phyloP scores from a whole-genome alignment of 53 echinoderm and acorn worm genomes.

The Mesocentrotus franciscanus region DNA sequence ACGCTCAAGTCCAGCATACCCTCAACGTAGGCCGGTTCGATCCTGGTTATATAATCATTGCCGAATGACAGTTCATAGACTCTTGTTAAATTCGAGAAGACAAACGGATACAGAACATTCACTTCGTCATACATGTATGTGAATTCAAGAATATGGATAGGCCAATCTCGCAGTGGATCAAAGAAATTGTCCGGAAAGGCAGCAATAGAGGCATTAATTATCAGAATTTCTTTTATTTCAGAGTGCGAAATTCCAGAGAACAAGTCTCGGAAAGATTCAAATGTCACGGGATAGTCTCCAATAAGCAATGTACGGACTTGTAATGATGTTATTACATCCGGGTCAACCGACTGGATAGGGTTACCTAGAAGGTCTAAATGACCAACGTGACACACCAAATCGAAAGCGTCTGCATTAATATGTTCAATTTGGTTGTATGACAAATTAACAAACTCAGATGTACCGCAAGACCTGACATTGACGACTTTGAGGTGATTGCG shows the following conservation, averaged over 20 bases:
- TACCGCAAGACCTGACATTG: constrained; percentile 24
- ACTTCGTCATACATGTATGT: neutral
- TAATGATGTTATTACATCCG: neutral
- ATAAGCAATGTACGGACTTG: neutral
- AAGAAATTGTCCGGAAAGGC: neutral
- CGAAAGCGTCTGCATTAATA: neutral
- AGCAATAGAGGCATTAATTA: neutral
- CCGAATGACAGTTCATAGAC: neutral
- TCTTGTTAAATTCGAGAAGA: constrained; percentile 1
- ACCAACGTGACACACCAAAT: neutral
- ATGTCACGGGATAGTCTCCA: constrained; percentile 21
- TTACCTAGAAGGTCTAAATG: neutral
- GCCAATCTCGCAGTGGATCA: neutral
- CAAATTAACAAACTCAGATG: neutral
- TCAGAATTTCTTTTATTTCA: neutral
- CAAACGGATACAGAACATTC: neutral
- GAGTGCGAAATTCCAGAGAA: neutral
- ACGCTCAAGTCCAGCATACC: neutral
- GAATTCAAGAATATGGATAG: neutral
- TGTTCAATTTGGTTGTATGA: neutral
- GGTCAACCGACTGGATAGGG: neutral
- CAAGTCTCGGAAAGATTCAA: neutral
- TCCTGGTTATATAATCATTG: neutral
- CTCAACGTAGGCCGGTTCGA: neutral
- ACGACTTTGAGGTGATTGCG: neutral